Base-by-base conservation (phyloP, 2,888 invertebrate genomes). In the Drosophila formosana region DNA sequence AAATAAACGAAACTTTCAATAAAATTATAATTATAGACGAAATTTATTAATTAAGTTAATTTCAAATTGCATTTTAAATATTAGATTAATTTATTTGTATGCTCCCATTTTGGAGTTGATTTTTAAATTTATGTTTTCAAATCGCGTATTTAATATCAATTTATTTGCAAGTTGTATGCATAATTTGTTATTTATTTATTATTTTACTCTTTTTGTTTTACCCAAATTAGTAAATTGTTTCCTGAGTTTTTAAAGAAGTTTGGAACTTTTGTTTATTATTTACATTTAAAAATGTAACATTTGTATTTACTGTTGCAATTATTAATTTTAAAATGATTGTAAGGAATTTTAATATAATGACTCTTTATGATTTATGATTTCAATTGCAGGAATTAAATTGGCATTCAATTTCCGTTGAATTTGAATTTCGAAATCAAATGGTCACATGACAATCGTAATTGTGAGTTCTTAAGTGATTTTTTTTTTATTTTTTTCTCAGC, bases 381-480 rank as follows among this genome's bases (percentile, higher is more conserved):
- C 0, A 30, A 39, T 34, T 11, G 9, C 6, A 13, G 11, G 6
- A 13, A 9, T 26, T 4, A 6, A 0, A 34, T 1, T 5, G 8
- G 18, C 30, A 25, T 3, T 2, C 2, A 34, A 56, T 30, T 56
- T 25, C 3, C 23, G 8, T 5, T 2, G n/a, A 9, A 9, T 25
- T 32, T 32, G 7, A 13, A 18, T 32, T 39, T 71, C 34, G 57
- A 47, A 39, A 46, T 58, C 62, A 75, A 75, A 77, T 72, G 68
- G 73, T 72, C 78, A 68, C 62, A 58, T 23, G 39, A 13, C 51
- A 64, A 51, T 28, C 34, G 34, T 43, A 46, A 37, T 30, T 32
- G 5, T n/a, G 26, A 26, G 39, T 47, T 56, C 18, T 7, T 28
- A 34, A 41, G 53, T 9, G 11, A 23, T 25, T 51, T 11, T 61